Base-by-base conservation (phyloP, 2,888 invertebrate genomes). In the Busseola fusca region DNA sequence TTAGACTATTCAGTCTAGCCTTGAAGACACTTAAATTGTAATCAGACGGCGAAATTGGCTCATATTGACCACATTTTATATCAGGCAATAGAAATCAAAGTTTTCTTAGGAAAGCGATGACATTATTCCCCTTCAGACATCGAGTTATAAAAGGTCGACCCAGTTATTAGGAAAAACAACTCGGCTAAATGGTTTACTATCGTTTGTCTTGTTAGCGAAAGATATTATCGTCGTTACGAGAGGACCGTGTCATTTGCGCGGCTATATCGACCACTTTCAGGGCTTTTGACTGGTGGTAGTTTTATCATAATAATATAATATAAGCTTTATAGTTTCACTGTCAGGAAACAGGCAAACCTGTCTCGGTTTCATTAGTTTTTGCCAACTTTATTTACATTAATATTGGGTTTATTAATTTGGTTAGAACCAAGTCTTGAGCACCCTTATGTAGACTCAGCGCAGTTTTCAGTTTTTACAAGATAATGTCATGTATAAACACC, bases 201-300 rank as follows among this genome's bases (percentile, higher is more conserved):
- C 68, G 58, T 78, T 76, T 72, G 60, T 66, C 78, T 82, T 84
- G 79, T 84, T 84, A 80, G 82, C 62, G 56, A 58, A 58, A 64
- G 40, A 66, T 52, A 66, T 67, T 63, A 72, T 73, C 56, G 69
- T 71, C 75, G 70, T 84, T 87, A 87, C 78, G 82, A 84, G 83
- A 78, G 72, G 64, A 62, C 40, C 16, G 30, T 50, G 56, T 37
- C 52, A 60, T 75, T 77, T 68, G 58, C 37, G n/a, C 50, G 2
- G 9, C 37, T 4, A 69, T 69, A 69, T 69, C 18, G 60, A 37
- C 58, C 25, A 57, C 40, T 67, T 73, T 72, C 27, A 69, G 66
- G 25, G 60, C 37, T 79, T 34, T 57, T 64, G 59, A 42, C 68
- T 50, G 42, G 37, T 60, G 62, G 12, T 42, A 58, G 52, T 76